Evolutionary conservation across 2,797 vertebrate species (phyloP).

Genomic region (Tauraco hartlaubi): DNA sequence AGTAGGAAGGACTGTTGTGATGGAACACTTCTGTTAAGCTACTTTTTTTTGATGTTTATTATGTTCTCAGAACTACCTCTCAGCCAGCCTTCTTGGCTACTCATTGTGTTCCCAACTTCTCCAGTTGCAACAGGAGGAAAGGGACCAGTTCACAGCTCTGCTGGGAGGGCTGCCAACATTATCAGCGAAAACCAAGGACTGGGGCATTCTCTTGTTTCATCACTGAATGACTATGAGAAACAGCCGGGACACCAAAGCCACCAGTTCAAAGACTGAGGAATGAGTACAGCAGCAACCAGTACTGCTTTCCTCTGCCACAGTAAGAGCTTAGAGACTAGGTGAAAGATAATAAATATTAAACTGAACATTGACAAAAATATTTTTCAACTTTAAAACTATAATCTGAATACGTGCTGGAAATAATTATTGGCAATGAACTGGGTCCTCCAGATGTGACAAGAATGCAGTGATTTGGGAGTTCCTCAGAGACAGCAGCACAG

Average conservation of each 20-base stretch:
- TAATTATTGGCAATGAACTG: slow-evolving; percentile 37
- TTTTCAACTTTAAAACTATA: neutral
- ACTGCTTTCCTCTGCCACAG: neutral
- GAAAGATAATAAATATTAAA: neutral
- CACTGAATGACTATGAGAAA: neutral
- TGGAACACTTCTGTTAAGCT: neutral
- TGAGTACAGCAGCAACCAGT: neutral
- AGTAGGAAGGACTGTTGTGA: neutral
- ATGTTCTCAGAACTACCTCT: neutral
- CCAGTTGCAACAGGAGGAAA: neutral
- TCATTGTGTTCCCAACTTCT: neutral
- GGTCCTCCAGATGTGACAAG: slow-evolving; percentile 56
- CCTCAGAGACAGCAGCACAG: slow-evolving; percentile 32
- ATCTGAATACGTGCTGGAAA: slow-evolving; percentile 27
- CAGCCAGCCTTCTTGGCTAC: neutral
- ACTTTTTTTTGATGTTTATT: neutral
- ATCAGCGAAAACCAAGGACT: neutral
- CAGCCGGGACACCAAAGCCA: neutral
- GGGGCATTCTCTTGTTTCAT: neutral
- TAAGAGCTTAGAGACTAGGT: neutral
- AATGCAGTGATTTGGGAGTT: slow-evolving; percentile 35
- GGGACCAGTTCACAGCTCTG: neutral
- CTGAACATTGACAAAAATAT: neutral
- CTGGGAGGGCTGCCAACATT: neutral
- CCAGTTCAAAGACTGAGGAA: neutral